phyloP scores from a whole-genome alignment of 2,797 vertebrate species.

The Strix occidentalis region DNA sequence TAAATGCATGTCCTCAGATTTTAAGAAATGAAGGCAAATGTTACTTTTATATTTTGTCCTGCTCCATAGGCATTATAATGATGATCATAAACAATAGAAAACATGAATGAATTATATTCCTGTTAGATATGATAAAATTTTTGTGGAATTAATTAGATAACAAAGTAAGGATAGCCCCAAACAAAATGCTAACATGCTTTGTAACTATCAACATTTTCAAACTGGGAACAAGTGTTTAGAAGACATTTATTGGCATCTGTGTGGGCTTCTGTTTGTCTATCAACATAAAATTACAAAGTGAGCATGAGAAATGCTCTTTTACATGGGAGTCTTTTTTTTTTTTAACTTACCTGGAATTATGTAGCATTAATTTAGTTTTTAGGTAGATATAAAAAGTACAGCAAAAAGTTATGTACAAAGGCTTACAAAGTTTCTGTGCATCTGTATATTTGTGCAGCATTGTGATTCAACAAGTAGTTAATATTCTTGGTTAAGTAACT shows the following conservation, averaged over 20 bases:
- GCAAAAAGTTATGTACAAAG: not conserved
- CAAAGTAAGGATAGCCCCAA: not conserved
- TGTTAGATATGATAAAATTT: not conserved
- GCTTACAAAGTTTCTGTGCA: not conserved
- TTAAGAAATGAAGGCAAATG: not conserved
- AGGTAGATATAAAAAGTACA: not conserved
- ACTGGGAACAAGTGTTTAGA: not conserved
- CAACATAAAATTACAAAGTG: not conserved
- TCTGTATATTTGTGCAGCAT: not conserved
- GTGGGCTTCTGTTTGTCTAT: not conserved
- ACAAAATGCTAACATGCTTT: not conserved
- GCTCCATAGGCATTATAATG: not conserved
- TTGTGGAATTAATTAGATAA: not conserved
- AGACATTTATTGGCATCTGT: not conserved
- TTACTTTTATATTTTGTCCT: not conserved
- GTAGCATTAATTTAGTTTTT: not conserved
- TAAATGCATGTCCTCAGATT: not conserved
- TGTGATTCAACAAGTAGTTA: constrained; percentile 5
- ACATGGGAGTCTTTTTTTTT: not conserved
- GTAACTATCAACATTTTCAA: not conserved
- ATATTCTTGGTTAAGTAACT: not conserved
- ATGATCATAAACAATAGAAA: not conserved
- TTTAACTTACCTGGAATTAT: not conserved
- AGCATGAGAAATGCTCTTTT: not conserved
- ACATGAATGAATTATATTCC: not conserved